phyloP scores from a whole-genome alignment of 2,113 vertebrate species.

The Tursiops truncatus region DNA sequence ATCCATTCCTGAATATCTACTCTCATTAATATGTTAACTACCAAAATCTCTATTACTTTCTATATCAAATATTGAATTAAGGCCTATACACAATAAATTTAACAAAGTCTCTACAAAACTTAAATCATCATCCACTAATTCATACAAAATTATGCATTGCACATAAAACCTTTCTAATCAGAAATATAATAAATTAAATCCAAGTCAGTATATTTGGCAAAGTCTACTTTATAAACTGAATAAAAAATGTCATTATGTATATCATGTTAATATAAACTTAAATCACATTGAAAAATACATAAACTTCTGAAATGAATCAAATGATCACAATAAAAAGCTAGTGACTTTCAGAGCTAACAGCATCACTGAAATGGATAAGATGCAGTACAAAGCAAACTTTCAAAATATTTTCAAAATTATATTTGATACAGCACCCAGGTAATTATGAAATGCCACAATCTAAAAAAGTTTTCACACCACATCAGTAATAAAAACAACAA shows the following conservation, averaged over 20 bases:
- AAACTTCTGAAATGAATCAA: constrained; percentile 66
- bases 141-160: constrained; percentile 41
- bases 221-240: constrained; percentile 43
- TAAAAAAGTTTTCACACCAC: not conserved
- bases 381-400: not conserved
- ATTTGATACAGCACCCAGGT: not conserved
- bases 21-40: constrained; percentile 60
- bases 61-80: constrained; percentile 60
- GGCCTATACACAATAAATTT: constrained; percentile 53
- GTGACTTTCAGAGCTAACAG: not conserved
- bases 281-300: constrained; percentile 22
- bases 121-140: constrained; percentile 66
- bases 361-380: not conserved
- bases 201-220: constrained; percentile 61
- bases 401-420: constrained; percentile 60
- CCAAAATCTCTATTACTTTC: constrained; percentile 31
- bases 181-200: constrained; percentile 69
- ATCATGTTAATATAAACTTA: constrained; percentile 44
- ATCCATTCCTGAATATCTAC: constrained; percentile 53
- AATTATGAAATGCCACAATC: not conserved
- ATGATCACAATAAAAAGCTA: constrained; percentile 24
- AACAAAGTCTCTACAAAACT: constrained; percentile 54
- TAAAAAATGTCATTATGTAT: not conserved
- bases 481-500: not conserved
- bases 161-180: constrained; percentile 63